phyloP scores from a whole-genome alignment of 64 coral and sea anemone genomes.

The Porites lutea region DNA sequence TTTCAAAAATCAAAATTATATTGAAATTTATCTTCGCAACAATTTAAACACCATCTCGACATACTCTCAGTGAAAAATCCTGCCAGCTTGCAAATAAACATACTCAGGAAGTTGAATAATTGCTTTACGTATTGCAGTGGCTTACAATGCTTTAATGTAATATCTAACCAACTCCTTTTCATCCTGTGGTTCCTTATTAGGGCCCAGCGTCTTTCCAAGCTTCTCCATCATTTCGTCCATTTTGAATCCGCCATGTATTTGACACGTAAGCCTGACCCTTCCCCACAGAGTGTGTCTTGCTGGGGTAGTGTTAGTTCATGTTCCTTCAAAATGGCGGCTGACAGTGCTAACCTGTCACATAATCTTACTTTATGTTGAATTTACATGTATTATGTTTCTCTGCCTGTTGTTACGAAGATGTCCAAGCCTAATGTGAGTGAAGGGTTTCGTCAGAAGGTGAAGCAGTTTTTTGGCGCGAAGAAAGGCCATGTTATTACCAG shows the following conservation, averaged over 20 bases:
- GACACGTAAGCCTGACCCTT: not conserved
- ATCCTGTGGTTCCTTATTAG: slow-evolving; percentile 36
- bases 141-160: slow-evolving; percentile 65
- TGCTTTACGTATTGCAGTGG: not conserved
- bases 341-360: not conserved
- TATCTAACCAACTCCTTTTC: slow-evolving; percentile 66
- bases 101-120: not conserved
- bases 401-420: slow-evolving; percentile 13
- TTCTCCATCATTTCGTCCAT: slow-evolving; percentile 18
- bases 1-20: not conserved
- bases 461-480: slow-evolving; percentile 74
- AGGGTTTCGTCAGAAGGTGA: slow-evolving; percentile 60
- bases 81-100: too few relatives aligned
- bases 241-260: not conserved
- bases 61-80: not conserved
- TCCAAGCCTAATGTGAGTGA: slow-evolving; percentile 55
- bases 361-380: not conserved
- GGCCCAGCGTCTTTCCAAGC: not conserved
- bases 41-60: not conserved
- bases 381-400: not conserved
- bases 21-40: not conserved
- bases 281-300: not conserved
- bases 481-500: slow-evolving; percentile 59
- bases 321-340: slow-evolving; percentile 43
- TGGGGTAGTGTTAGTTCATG: not conserved